Conservation (phyloP, 1,140 invertebrate genomes). For the Drosophila miranda region DNA sequence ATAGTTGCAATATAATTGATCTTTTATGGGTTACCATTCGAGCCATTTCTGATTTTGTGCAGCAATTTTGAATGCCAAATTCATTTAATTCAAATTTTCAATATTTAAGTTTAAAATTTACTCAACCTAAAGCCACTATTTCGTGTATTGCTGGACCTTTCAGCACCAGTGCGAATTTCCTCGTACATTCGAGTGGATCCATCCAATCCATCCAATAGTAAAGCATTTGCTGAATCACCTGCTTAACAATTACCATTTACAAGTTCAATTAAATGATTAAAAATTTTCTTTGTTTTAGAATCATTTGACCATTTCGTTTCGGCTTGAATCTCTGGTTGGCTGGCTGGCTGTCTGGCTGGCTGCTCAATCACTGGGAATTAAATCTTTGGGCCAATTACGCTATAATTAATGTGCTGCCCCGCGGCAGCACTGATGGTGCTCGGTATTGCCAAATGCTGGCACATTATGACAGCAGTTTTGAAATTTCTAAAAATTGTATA, state of each 20-base stretch:
- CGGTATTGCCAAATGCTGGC: constrained; percentile 47
- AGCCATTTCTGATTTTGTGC: background rate
- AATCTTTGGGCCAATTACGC: constrained; percentile 47
- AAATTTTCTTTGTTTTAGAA: background rate
- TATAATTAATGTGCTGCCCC: constrained; percentile 60
- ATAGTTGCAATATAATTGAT: background rate
- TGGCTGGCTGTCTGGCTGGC: too few species aligned
- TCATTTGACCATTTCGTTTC: background rate
- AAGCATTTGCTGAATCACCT: too few species aligned
- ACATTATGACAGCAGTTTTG: constrained; percentile 59
- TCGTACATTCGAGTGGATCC: too few species aligned
- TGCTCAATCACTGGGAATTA: constrained; percentile 54
- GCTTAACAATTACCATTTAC: background rate
- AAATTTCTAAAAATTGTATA: constrained; percentile 59
- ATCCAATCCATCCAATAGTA: too few species aligned
- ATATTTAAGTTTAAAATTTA: too few species aligned
- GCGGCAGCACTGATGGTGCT: constrained; percentile 17
- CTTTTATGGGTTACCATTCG: too few species aligned
- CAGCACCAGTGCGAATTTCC: too few species aligned
- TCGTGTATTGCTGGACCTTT: too few species aligned
- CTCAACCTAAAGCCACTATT: too few species aligned
- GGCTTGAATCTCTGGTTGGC: background rate
- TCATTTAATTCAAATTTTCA: background rate
- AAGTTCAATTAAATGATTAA: background rate
- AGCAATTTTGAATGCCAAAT: background rate